These are phyloP conservation scores for Drosophila setifemur DNA, from an alignment of 1,140 invertebrate species.

Conservation along the genomic window DNA sequence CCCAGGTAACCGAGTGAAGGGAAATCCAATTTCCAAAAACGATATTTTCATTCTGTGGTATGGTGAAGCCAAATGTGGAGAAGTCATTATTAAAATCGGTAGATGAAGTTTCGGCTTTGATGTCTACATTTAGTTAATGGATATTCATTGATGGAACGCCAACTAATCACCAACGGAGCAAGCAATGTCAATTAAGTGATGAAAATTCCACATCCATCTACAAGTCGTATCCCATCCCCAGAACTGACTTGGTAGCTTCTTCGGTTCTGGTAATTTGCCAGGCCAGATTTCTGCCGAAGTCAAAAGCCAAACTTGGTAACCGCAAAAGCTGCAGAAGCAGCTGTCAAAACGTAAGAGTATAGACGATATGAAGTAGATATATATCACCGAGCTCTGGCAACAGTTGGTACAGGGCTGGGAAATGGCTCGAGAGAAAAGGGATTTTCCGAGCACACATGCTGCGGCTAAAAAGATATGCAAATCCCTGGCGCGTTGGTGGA, in stretches of 20 bases:
- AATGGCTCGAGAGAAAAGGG: neutral
- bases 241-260: too few relatives aligned
- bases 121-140: constrained; percentile 17
- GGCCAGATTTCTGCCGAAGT: constrained; percentile 35
- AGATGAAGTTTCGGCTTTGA: neutral
- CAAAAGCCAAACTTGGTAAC: constrained; percentile 44
- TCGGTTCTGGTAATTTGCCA: constrained; percentile 21
- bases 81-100: neutral
- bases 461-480: constrained; percentile 63
- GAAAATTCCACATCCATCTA: constrained; percentile 21
- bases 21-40: neutral
- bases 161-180: constrained; percentile 10
- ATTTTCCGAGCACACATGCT: constrained; percentile 17
- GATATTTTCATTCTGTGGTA: too few relatives aligned
- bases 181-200: constrained; percentile 56
- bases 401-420: neutral
- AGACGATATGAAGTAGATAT: constrained; percentile 32
- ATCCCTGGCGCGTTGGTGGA: constrained; percentile 33
- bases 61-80: neutral
- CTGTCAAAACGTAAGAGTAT: constrained; percentile 47
- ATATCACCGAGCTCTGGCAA: constrained; percentile 18
- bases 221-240: neutral
- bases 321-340: constrained; percentile 27
- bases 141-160: constrained; percentile 4
- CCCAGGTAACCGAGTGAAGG: neutral